phyloP scores from a whole-genome alignment of 2,797 vertebrate genomes.

The Coilia nasus region DNA sequence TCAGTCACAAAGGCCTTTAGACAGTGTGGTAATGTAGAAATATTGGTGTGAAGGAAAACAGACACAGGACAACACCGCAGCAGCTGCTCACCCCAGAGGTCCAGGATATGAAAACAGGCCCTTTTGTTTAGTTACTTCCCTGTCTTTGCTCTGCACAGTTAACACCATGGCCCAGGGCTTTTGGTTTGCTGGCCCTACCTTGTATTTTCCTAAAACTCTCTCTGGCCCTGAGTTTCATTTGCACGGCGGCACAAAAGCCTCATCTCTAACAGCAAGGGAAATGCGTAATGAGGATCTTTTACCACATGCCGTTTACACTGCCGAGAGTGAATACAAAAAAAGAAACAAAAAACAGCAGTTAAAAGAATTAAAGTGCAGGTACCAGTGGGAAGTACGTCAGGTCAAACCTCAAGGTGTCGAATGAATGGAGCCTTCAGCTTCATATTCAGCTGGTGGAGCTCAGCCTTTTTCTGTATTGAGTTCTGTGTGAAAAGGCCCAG shows the following conservation, averaged over 20 bases:
- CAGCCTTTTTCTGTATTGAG: neutral
- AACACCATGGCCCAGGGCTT: neutral
- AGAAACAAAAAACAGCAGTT: neutral
- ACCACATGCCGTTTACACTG: neutral
- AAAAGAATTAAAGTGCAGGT: neutral
- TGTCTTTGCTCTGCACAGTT: no score
- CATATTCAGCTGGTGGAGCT: neutral
- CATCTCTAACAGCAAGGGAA: conserved; percentile 23
- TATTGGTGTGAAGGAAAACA: no score
- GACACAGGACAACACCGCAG: no score
- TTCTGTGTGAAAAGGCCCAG: neutral
- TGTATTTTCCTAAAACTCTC: neutral
- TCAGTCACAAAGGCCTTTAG: no score
- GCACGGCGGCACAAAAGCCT: conserved; percentile 26
- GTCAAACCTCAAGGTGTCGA: neutral
- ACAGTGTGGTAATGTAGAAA: no score
- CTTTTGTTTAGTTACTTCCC: no score
- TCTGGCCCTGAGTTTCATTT: neutral
- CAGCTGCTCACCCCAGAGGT: no score
- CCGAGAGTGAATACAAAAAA: neutral
- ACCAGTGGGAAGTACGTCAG: neutral
- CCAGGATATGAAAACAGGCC: no score
- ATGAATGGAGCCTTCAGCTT: neutral
- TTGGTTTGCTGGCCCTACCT: neutral
- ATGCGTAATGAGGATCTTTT: conserved; percentile 14